Evolutionary conservation across 2,113 vertebrate species (phyloP).

Genomic region (Azemiops feae): DNA sequence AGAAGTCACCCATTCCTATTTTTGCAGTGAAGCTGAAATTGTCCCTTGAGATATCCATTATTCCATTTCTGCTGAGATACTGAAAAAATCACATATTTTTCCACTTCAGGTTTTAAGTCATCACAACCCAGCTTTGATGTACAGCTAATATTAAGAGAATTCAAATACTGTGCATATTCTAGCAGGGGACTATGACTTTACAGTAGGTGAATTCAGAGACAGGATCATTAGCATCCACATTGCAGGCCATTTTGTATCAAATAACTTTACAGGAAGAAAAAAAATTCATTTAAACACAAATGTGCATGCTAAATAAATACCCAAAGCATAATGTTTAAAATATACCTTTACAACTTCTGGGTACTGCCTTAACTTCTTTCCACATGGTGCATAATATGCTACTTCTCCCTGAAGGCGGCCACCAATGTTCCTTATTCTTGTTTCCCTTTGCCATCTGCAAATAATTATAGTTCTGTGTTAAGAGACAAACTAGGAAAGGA

Average conservation of each 20-base stretch:
- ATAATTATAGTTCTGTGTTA: conserved; percentile 56
- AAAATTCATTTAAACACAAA: conserved; percentile 20
- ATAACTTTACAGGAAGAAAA: conserved; percentile 59
- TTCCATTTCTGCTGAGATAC: conserved; percentile 94
- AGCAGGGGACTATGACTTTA: conserved; percentile 58
- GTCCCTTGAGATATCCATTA: conserved; percentile 93
- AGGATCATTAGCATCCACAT: conserved; percentile 52
- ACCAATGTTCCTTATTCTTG: conserved; percentile 82
- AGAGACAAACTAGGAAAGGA: not conserved
- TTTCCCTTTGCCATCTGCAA: conserved; percentile 92
- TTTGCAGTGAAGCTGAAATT: conserved; percentile 99
- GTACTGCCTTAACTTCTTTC: conserved; percentile 93
- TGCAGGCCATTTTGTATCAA: conserved; percentile 56
- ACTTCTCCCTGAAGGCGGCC: conserved; percentile 91
- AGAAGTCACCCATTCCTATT: conserved; percentile 97
- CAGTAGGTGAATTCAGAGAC: conserved; percentile 56
- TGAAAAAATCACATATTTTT: conserved; percentile 90
- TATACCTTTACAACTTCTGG: conserved; percentile 93
- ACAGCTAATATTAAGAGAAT: conserved; percentile 68
- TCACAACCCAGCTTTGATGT: conserved; percentile 75
- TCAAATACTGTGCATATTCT: conserved; percentile 64
- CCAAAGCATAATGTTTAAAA: conserved; percentile 34
- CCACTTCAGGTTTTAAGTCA: conserved; percentile 80
- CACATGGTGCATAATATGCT: conserved; percentile 92
- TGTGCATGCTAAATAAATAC: conserved; percentile 46